These are phyloP conservation scores for Mythimna lalbum DNA, from an alignment of 2,888 invertebrate species.

Conservation along the genomic window DNA sequence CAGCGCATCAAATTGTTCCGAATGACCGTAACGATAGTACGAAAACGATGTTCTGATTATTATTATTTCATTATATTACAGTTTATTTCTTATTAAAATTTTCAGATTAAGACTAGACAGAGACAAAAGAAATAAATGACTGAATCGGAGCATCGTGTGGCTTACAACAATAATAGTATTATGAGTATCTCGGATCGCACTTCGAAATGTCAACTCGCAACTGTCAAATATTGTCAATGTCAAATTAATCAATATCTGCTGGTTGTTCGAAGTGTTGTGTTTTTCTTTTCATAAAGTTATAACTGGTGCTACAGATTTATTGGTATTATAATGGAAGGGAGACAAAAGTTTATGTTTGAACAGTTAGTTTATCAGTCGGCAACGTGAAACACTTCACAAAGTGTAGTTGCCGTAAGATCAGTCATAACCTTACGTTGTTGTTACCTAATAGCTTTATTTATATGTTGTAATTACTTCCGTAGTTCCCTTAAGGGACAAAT, in stretches of 20 bases:
- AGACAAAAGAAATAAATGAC: no score
- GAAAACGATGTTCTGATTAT: no score
- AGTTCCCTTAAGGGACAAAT: conserved; percentile 3
- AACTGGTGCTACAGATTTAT: background rate
- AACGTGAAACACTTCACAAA: conserved; percentile 19
- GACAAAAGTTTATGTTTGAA: conserved; percentile 11
- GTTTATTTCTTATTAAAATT: no score
- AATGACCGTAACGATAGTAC: no score
- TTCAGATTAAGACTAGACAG: no score
- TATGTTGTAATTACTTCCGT: conserved; percentile 18
- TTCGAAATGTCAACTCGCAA: no score
- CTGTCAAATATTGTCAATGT: conserved; percentile 5
- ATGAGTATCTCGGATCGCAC: no score
- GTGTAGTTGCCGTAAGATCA: conserved; percentile 5
- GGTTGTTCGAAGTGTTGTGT: background rate
- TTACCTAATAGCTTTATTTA: conserved; percentile 50
- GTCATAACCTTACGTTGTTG: conserved; percentile 33
- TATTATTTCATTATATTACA: background rate
- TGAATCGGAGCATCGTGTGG: no score
- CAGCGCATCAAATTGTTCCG: no score
- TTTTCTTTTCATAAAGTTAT: background rate
- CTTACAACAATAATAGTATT: no score
- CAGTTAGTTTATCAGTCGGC: conserved; percentile 11
- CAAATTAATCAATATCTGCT: conserved; percentile 28
- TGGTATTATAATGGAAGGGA: conserved; percentile 17